phyloP scores from a whole-genome alignment of 2,113 vertebrate genomes.

The Hipposideros armiger region DNA sequence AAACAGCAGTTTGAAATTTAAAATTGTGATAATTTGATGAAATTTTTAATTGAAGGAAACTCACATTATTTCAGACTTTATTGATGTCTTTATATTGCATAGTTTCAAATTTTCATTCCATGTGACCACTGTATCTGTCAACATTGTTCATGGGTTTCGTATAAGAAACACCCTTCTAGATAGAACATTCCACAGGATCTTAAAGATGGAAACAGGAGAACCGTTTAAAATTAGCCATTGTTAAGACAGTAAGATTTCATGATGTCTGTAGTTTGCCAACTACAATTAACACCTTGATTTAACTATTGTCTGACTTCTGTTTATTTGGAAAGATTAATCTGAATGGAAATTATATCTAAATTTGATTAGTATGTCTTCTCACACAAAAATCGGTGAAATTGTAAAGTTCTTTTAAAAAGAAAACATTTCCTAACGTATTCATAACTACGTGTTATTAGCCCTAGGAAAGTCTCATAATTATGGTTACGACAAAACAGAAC shows the following conservation, averaged over 20 bases:
- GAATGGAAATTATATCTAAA: conserved; percentile 6
- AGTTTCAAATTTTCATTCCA: neutral
- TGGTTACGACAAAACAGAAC: conserved; percentile 69
- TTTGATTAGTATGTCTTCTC: neutral
- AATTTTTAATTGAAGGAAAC: conserved; percentile 20
- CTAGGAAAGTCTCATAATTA: conserved; percentile 70
- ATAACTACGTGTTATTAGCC: conserved; percentile 79
- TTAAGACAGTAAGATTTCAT: neutral
- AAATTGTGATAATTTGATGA: neutral
- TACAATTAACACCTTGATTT: conserved; percentile 41
- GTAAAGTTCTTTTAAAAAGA: conserved; percentile 71
- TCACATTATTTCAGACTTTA: neutral
- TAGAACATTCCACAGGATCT: neutral
- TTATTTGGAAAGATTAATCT: conserved; percentile 19
- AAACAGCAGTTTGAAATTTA: conserved; percentile 25
- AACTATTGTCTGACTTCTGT: conserved; percentile 38
- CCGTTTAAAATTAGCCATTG: conserved; percentile 2
- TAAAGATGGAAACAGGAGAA: conserved; percentile 5
- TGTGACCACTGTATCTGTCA: neutral
- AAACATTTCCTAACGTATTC: conserved; percentile 70
- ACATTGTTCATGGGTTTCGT: neutral
- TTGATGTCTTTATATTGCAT: neutral
- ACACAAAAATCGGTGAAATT: conserved; percentile 16
- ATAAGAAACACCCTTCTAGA: neutral
- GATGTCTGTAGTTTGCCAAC: neutral